Evolutionary conservation across 2,113 vertebrate genomes (phyloP).

Genomic region (Martes martes): DNA sequence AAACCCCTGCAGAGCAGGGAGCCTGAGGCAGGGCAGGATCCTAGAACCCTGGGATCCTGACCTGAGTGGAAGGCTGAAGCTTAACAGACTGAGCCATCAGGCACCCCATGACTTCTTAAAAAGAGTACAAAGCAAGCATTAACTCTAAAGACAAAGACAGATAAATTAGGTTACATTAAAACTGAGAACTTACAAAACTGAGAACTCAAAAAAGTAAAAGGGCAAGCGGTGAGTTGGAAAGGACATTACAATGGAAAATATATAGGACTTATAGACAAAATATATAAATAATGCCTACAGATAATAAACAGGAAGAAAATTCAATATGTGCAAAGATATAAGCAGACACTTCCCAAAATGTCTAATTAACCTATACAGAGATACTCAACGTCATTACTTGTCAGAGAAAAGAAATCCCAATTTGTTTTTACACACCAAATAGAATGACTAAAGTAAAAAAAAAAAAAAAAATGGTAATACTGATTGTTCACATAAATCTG

Average conservation of each 20-base stretch:
- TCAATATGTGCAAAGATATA: neutral
- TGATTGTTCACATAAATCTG: neutral
- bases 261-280: neutral
- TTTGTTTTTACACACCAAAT: neutral
- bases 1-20: neutral
- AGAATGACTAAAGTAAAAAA: neutral
- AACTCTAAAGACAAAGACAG: neutral
- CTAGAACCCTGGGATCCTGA: neutral
- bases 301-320: neutral
- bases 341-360: neutral
- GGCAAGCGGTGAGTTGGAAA: neutral
- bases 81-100: neutral
- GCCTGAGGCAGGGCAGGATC: neutral
- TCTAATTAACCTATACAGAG: neutral
- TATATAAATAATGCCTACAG: neutral
- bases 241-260: neutral
- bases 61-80: neutral
- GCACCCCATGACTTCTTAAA: neutral
- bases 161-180: neutral
- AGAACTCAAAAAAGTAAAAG: neutral
- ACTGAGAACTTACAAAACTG: neutral
- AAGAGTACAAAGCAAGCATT: neutral
- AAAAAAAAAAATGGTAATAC: neutral
- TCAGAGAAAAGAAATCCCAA: neutral
- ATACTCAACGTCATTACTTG: neutral